phyloP scores from a whole-genome alignment of 1,140 invertebrate species.

The Microplitis mediator region DNA sequence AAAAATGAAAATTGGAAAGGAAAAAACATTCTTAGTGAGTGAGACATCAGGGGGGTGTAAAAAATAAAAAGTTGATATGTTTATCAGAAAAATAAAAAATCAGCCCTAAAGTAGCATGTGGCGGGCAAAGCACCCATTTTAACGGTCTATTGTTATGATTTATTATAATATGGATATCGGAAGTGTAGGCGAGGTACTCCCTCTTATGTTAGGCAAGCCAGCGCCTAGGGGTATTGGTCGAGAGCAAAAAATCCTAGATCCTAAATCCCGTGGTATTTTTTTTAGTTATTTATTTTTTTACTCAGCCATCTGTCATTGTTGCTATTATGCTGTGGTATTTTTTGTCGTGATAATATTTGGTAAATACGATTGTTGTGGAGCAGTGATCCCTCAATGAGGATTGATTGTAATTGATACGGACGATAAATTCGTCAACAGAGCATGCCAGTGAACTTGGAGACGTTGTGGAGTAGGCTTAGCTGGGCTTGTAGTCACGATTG shows the following conservation, averaged over 20 bases:
- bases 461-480: too few species aligned
- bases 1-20: too few species aligned
- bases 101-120: constrained; percentile 42
- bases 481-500: constrained; percentile 6
- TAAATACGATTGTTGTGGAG: too few species aligned
- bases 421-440: too few species aligned
- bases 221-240: constrained; percentile 29
- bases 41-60: too few species aligned
- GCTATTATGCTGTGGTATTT: too few species aligned
- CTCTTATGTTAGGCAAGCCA: constrained; percentile 33
- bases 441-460: too few species aligned
- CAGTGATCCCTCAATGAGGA: too few species aligned
- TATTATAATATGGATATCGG: constrained; percentile 40
- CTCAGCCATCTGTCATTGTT: too few species aligned
- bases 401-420: too few species aligned
- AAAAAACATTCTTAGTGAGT: too few species aligned
- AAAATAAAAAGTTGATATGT: constrained; percentile 28
- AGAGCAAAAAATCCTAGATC: constrained; percentile 14
- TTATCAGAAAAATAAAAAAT: constrained; percentile 26
- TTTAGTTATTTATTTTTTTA: constrained; percentile 1
- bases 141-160: constrained; percentile 52
- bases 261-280: constrained; percentile 27
- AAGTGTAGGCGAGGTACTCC: constrained; percentile 37
- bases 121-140: constrained; percentile 50
- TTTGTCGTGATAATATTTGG: too few species aligned